phyloP scores from a whole-genome alignment of 2,113 vertebrate genomes.

The Leiothrix lutea region DNA sequence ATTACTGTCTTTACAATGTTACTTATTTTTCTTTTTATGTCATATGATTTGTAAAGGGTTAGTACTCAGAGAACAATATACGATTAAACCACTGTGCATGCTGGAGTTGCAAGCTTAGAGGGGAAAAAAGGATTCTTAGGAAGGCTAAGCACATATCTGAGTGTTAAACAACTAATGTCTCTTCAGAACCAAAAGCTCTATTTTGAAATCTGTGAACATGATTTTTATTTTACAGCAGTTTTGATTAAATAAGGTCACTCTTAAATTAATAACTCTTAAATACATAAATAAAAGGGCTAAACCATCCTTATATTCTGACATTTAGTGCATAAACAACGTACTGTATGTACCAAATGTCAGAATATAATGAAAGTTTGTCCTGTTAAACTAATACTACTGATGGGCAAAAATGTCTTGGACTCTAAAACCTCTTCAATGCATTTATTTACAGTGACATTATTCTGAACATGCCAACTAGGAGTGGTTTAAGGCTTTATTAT shows the following conservation, averaged over 20 bases:
- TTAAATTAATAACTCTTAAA: slow-evolving; percentile 61
- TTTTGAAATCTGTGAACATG: slow-evolving; percentile 51
- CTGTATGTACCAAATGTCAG: background rate
- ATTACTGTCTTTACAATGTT: slow-evolving; percentile 85
- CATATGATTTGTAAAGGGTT: slow-evolving; percentile 84
- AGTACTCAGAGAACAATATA: slow-evolving; percentile 79
- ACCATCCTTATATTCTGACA: slow-evolving; percentile 46
- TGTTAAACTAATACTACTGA: slow-evolving; percentile 10
- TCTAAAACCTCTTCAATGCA: slow-evolving; percentile 25
- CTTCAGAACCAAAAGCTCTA: slow-evolving; percentile 41
- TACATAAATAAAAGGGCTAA: slow-evolving; percentile 35
- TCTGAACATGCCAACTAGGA: slow-evolving; percentile 18
- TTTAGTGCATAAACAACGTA: background rate
- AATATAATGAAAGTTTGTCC: slow-evolving; percentile 19
- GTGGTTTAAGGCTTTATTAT: slow-evolving; percentile 37
- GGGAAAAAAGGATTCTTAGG: slow-evolving; percentile 61
- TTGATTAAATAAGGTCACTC: slow-evolving; percentile 69
- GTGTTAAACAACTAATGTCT: slow-evolving; percentile 47
- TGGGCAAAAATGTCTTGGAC: slow-evolving; percentile 31
- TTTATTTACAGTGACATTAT: slow-evolving; percentile 48
- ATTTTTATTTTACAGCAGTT: slow-evolving; percentile 58
- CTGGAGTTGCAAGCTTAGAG: slow-evolving; percentile 65
- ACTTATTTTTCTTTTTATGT: slow-evolving; percentile 84
- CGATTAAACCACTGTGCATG: slow-evolving; percentile 76
- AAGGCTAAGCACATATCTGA: slow-evolving; percentile 65